Conservation (phyloP, 1,140 invertebrate genomes). For the Leguminivora glycinivorella region DNA sequence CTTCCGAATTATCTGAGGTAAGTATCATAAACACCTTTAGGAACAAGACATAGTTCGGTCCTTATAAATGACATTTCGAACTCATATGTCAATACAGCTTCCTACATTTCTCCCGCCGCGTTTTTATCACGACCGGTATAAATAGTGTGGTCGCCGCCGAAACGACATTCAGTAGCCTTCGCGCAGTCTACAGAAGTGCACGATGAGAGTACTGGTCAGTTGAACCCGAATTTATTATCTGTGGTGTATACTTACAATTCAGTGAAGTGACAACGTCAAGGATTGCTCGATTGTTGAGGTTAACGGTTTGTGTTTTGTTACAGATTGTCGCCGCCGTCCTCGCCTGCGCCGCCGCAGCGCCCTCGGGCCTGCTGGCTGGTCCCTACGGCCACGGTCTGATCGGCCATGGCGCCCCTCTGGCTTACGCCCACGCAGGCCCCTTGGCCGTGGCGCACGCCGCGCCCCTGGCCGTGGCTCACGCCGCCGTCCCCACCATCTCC, state of each 20-base stretch:
- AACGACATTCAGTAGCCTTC: slow-evolving; percentile 25
- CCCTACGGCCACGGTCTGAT: slow-evolving; percentile 54
- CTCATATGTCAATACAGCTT: slow-evolving; percentile 6
- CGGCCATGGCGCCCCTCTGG: slow-evolving; percentile 34
- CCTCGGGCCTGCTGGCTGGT: slow-evolving; percentile 63
- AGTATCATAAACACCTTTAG: too few species aligned
- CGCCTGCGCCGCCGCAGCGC: slow-evolving; percentile 70
- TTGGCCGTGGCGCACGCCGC: slow-evolving; percentile 45
- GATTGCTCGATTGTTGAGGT: background rate
- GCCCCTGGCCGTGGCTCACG: slow-evolving; percentile 46
- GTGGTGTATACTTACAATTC: background rate
- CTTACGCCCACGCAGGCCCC: slow-evolving; percentile 31
- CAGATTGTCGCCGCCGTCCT: slow-evolving; percentile 73
- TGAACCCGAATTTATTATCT: background rate
- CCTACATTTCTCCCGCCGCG: slow-evolving; percentile 25
- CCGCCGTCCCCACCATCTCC: slow-evolving; percentile 65
- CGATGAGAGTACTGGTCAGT: slow-evolving; percentile 27
- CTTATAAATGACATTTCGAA: background rate
- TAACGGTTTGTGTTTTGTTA: background rate
- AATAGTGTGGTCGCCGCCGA: background rate
- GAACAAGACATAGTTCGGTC: background rate
- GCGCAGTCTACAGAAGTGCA: slow-evolving; percentile 28
- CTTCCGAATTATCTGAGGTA: too few species aligned
- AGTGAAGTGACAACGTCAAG: slow-evolving; percentile 1
- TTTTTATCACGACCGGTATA: slow-evolving; percentile 1